Conservation (phyloP, 2,113 vertebrate genomes). For the Perca flavescens region DNA sequence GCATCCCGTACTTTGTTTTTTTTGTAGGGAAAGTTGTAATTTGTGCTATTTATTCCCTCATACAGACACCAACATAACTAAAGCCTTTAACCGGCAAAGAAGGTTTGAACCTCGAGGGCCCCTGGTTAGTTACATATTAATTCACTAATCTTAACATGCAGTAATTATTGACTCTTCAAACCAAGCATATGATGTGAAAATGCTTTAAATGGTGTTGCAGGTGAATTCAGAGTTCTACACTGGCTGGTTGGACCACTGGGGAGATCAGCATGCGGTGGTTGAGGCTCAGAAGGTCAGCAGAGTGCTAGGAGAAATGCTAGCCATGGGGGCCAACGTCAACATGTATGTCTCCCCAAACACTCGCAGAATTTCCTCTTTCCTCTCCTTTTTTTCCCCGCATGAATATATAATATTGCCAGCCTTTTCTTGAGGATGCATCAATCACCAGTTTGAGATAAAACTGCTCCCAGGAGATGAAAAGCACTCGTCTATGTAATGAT, state of each 20-base stretch:
- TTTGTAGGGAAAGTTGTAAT: neutral
- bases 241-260: conserved; percentile 99
- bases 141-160: neutral
- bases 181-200: neutral
- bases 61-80: conserved; percentile 88
- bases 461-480: neutral
- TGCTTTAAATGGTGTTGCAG: conserved; percentile 73
- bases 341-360: conserved; percentile 85
- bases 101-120: conserved; percentile 90
- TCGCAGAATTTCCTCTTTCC: neutral
- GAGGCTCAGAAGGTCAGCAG: conserved; percentile 79
- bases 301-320: conserved; percentile 88
- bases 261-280: conserved; percentile 86
- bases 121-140: conserved; percentile 84
- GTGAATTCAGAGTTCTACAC: conserved; percentile 99
- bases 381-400: neutral
- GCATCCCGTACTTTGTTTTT: neutral
- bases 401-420: neutral
- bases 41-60: neutral
- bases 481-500: neutral
- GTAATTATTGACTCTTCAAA: neutral
- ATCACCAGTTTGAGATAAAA: neutral
- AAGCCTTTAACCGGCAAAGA: conserved; percentile 89
- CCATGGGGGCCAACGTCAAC: conserved; percentile 94
- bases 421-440: neutral